Conservation (phyloP, 2,888 invertebrate genomes). For the Cataglyphis albicans region DNA sequence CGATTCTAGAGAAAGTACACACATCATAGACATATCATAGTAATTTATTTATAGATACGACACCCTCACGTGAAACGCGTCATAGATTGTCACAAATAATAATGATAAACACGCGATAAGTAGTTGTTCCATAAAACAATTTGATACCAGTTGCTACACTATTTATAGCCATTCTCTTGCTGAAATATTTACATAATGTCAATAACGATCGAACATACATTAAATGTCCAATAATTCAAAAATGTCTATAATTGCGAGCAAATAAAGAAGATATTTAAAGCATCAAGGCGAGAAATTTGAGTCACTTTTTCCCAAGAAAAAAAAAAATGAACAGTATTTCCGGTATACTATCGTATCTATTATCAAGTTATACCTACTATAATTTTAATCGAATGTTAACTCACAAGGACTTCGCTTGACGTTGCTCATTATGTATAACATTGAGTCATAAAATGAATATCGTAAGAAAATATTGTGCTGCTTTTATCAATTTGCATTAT, state of each 20-base stretch:
- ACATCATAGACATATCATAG: neutral
- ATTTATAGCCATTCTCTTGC: constrained; percentile 6
- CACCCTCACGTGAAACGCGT: neutral
- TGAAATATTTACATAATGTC: constrained; percentile 47
- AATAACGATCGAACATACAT: constrained; percentile 53
- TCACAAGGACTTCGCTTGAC: neutral
- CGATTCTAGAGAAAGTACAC: neutral
- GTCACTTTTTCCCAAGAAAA: neutral
- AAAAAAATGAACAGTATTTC: neutral
- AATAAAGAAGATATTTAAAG: constrained; percentile 10
- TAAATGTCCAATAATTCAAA: constrained; percentile 34
- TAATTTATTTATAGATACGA: constrained; percentile 1
- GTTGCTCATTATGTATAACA: neutral
- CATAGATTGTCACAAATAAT: neutral
- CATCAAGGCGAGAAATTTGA: neutral
- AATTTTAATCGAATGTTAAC: neutral
- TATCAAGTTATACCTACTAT: constrained; percentile 11
- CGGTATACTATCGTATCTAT: neutral
- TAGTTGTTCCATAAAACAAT: neutral
- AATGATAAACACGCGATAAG: neutral
- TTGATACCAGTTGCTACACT: neutral
- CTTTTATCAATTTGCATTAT: neutral
- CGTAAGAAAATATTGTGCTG: neutral
- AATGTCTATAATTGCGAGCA: constrained; percentile 14
- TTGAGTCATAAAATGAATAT: neutral